Conservation (phyloP, 1,140 invertebrate species). For the Coptotermes formosanus region DNA sequence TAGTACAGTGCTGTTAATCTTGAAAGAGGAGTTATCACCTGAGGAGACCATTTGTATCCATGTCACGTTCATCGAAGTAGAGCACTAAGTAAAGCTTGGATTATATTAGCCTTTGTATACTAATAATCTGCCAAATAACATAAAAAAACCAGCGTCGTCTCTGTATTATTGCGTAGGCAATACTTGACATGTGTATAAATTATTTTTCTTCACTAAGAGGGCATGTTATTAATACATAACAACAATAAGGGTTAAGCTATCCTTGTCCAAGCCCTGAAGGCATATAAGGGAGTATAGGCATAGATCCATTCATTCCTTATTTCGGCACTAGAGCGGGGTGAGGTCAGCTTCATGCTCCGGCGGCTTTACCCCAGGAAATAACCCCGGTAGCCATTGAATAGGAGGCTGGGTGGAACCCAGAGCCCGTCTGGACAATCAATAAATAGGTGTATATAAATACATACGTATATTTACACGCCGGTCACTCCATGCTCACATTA, state of each 20-base stretch:
- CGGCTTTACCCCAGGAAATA: too few relatives aligned
- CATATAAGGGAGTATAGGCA: too few relatives aligned
- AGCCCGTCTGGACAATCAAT: too few relatives aligned
- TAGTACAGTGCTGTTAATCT: constrained; percentile 6
- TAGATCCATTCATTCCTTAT: too few relatives aligned
- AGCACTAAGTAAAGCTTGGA: constrained; percentile 22
- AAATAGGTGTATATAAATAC: too few relatives aligned
- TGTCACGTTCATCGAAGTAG: constrained; percentile 16
- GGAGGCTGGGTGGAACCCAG: too few relatives aligned
- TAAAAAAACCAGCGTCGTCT: neutral
- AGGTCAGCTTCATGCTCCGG: too few relatives aligned
- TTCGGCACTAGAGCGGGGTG: too few relatives aligned
- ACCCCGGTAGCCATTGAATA: too few relatives aligned
- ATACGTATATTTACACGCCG: too few relatives aligned
- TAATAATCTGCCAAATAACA: constrained; percentile 22
- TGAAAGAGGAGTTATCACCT: constrained; percentile 16
- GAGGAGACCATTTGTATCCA: constrained; percentile 23
- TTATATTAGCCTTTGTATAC: constrained; percentile 18
- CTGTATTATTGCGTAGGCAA: constrained; percentile 12
- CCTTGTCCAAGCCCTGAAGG: too few relatives aligned
- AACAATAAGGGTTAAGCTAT: neutral
- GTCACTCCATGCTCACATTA: too few relatives aligned
- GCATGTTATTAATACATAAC: neutral
- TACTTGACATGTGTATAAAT: neutral
- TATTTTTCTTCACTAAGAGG: neutral